Percentiles rank a stretch among this genome's conserved stretches.
phyloP scores from a whole-genome alignment of 2,888 invertebrate species.

The Ceratothoa steindachneri region DNA sequence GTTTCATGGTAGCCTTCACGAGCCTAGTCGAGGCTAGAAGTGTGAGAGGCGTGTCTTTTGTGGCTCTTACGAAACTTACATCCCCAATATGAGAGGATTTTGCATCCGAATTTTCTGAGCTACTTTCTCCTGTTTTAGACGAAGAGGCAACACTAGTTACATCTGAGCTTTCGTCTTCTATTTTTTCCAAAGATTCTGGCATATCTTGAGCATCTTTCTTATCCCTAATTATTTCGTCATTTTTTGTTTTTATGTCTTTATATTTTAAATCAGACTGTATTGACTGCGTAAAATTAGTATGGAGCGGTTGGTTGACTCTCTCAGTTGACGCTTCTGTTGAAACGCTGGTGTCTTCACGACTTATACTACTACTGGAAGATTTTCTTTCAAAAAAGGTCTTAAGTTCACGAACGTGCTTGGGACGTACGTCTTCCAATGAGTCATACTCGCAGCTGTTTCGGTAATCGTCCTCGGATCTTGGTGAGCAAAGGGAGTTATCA shows the following conservation, averaged over 20 bases:
- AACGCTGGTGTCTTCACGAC: background rate
- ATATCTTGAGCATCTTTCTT: conserved; percentile 10
- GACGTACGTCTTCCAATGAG: conserved; percentile 38
- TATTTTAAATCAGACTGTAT: too few species aligned
- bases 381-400: conserved; percentile 34
- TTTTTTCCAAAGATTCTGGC: background rate
- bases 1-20: conserved; percentile 40
- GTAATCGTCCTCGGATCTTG: conserved; percentile 14
- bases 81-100: conserved; percentile 25
- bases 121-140: background rate
- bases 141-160: background rate
- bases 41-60: conserved; percentile 39
- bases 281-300: conserved; percentile 10
- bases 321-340: conserved; percentile 19
- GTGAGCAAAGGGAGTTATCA: conserved; percentile 20
- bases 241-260: too few species aligned
- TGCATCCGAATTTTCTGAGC: background rate
- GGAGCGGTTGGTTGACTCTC: conserved; percentile 1
- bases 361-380: conserved; percentile 26
- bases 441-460: conserved; percentile 31
- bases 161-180: background rate
- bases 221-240: too few species aligned
- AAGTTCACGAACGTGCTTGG: conserved; percentile 29
- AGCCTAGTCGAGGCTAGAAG: conserved; percentile 42
- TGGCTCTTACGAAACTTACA: conserved; percentile 42